Percentiles rank a stretch among this genome's conserved stretches.
These are phyloP conservation scores for Hephaestus fuliginosus DNA, from an alignment of 2,797 vertebrate genomes.

Conservation along the genomic window DNA sequence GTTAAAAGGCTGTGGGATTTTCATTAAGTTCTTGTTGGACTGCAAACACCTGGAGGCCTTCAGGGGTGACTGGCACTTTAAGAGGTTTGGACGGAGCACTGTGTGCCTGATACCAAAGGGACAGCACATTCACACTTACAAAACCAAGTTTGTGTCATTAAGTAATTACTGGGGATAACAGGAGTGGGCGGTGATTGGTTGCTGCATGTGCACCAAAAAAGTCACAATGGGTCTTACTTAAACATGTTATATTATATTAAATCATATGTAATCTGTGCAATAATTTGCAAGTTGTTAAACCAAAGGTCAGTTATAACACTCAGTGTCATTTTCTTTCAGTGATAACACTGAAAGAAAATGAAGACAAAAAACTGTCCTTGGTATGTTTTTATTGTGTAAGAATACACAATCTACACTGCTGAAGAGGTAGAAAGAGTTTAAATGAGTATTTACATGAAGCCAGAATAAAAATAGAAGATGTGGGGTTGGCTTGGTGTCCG, in stretches of 20 bases:
- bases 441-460: constrained; percentile 1
- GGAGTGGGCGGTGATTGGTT: background rate
- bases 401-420: background rate
- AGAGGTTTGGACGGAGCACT: background rate
- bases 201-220: background rate
- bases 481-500: background rate
- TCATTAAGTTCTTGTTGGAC: constrained; percentile 29
- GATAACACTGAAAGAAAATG: background rate
- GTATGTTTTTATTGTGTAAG: background rate
- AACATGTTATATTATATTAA: background rate
- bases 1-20: constrained; percentile 31
- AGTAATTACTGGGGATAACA: constrained; percentile 3
- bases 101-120: background rate
- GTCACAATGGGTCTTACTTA: background rate
- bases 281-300: background rate
- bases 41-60: constrained; percentile 20
- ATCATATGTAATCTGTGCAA: background rate
- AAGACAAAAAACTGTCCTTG: too few species aligned
- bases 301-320: background rate
- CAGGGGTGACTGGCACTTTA: constrained; percentile 1
- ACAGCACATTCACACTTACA: background rate
- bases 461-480: background rate
- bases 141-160: constrained; percentile 3
- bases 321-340: too few species aligned
- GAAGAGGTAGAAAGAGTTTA: background rate